Evolutionary conservation across 2,888 invertebrate genomes (phyloP), one percentile per base, ranked within the genome.

Genomic region (Gerris lacustris): DNA sequence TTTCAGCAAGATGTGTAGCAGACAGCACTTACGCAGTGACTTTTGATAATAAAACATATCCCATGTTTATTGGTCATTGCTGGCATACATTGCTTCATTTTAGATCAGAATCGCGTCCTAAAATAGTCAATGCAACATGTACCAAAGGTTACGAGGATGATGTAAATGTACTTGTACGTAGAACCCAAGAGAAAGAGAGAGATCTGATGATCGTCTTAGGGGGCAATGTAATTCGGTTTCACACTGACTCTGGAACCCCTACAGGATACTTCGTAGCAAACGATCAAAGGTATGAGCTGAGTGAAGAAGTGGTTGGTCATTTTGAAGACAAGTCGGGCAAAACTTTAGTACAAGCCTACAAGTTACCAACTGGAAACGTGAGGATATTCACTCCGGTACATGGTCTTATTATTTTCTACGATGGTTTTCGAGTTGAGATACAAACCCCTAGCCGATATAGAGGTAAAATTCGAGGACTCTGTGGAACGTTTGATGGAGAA

Each of bases 41-140:
- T 2, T 89, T 89, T 80, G 88, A 89, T 80, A 84, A 86, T 77
- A 84, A 82, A 64, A 82, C 83, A 47, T 88, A 86, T 78, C 81
- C 84, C 9, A 82, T 86, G 75, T 79, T 82, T 45, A 76, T 82
- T 77, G 80, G 82, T 77, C 76, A 81, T 66, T 83, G 84, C 45
- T 89, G 88, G 87, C 86, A 88, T 75, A 75, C 74, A 43, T 55
- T 73, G 66, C 72, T 62, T 11, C 62, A 62, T 62, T 62, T n/a
- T 15, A n/a, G 62, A n/a, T n/a, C n/a, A 11, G n/a, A 62, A 31
- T 31, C 31, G 31, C 31, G 31, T 31, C 31, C 31, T 31, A 31
- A 31, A 31, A 31, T 31, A 11, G n/a, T 15, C 62, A 62, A 62
- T 15, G 1, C 11, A 62, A n/a, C 11, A 62, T 2, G 62, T n/a